Conservation (phyloP, 1,140 invertebrate genomes). For the Drosophila bocki region DNA sequence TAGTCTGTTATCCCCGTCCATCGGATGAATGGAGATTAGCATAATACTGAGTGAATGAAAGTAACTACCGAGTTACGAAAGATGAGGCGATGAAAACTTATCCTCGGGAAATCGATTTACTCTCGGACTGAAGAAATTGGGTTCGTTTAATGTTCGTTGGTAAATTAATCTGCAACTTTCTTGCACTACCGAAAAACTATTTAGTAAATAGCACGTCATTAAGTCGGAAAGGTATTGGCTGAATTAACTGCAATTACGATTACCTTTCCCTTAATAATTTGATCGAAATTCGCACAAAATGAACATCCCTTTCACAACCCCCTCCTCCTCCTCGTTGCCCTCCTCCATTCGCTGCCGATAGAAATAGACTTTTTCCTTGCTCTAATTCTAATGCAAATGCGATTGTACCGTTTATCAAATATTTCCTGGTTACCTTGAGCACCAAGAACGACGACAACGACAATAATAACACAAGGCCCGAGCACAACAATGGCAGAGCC, state of each 20-base stretch:
- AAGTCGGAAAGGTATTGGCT: slow-evolving; percentile 7
- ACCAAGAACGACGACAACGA: slow-evolving; percentile 31
- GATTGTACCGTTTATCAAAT: slow-evolving; percentile 78
- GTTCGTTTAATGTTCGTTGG: neutral
- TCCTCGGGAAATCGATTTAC: neutral
- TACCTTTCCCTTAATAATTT: slow-evolving; percentile 68
- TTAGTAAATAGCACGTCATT: slow-evolving; percentile 10
- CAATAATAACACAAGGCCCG: slow-evolving; percentile 41
- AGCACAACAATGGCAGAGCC: slow-evolving; percentile 62
- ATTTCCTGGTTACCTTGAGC: slow-evolving; percentile 71
- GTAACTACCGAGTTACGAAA: slow-evolving; percentile 11
- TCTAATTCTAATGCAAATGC: slow-evolving; percentile 79
- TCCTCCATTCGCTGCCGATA: slow-evolving; percentile 5
- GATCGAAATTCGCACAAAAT: slow-evolving; percentile 56
- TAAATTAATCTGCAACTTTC: slow-evolving; percentile 7
- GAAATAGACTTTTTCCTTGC: slow-evolving; percentile 30
- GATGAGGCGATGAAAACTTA: slow-evolving; percentile 1
- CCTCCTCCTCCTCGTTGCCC: neutral
- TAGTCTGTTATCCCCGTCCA: slow-evolving; percentile 31
- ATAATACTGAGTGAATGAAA: slow-evolving; percentile 49
- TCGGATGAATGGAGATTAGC: slow-evolving; percentile 58
- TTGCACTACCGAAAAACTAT: slow-evolving; percentile 4
- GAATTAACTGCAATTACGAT: slow-evolving; percentile 45
- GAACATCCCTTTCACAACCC: slow-evolving; percentile 68
- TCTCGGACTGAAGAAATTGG: neutral